phyloP scores from a whole-genome alignment of 2,113 vertebrate species.

The Glareola pratincola region DNA sequence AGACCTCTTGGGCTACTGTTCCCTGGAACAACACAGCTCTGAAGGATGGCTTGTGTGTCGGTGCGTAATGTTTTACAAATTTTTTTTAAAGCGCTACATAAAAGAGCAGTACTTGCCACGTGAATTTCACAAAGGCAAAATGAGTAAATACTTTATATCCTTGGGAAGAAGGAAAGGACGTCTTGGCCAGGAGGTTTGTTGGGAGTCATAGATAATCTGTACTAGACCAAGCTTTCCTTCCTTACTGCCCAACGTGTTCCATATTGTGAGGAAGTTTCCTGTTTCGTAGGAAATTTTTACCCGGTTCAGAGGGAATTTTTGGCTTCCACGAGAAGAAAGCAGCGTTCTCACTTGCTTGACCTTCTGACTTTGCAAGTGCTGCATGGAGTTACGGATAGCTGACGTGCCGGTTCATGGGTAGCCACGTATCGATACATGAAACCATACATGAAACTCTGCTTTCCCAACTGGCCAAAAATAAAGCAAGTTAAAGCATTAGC shows the following conservation, averaged over 20 bases:
- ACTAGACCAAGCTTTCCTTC: neutral
- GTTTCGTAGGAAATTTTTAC: neutral
- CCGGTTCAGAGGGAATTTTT: neutral
- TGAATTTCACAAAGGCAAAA: neutral
- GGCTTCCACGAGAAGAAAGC: neutral
- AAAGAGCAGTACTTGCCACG: neutral
- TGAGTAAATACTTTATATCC: neutral
- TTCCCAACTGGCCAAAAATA: neutral
- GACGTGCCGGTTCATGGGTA: neutral
- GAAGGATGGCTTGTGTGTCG: neutral
- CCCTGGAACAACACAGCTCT: neutral
- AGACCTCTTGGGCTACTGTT: neutral
- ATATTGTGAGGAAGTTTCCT: neutral
- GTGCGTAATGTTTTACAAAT: neutral
- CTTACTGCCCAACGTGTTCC: neutral
- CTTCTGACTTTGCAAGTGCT: neutral
- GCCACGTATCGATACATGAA: neutral
- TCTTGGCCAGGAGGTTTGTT: neutral
- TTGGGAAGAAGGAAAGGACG: neutral
- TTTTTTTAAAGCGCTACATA: neutral
- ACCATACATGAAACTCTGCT: neutral
- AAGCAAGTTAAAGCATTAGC: neutral
- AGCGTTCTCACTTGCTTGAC: neutral
- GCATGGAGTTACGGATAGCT: neutral
- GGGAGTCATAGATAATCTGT: neutral